phyloP scores from a whole-genome alignment of 2,797 vertebrate genomes.

The Lemur catta region DNA sequence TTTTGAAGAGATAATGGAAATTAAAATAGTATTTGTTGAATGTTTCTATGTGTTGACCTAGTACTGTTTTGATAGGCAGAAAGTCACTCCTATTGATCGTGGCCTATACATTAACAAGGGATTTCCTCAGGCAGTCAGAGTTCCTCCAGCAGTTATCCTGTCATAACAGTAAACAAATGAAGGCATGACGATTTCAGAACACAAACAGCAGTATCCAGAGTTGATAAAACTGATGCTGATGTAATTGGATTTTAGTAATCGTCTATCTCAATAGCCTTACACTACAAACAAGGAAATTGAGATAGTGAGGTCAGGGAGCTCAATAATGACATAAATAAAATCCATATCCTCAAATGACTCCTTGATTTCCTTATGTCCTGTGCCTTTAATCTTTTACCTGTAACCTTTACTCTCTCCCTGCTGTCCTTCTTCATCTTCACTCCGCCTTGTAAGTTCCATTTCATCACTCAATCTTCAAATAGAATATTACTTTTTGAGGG shows the following conservation, averaged over 20 bases:
- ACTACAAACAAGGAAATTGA: not conserved
- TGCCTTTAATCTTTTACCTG: not conserved
- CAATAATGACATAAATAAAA: not conserved
- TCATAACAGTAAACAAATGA: not conserved
- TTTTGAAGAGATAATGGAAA: not conserved
- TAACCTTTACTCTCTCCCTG: not conserved
- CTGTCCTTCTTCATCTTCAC: not conserved
- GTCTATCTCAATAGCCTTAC: not conserved
- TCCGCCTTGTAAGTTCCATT: not conserved
- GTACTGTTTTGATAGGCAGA: not conserved
- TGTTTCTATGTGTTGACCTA: not conserved
- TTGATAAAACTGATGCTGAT: not conserved
- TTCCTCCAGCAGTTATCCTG: not conserved
- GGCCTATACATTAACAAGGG: not conserved
- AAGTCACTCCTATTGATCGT: not conserved
- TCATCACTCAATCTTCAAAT: not conserved
- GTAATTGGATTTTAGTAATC: not conserved
- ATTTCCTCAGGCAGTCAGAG: not conserved
- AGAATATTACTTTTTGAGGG: not conserved
- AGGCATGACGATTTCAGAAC: not conserved
- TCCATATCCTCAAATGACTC: not conserved
- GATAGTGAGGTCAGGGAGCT: not conserved
- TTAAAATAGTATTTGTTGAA: not conserved
- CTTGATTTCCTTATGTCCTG: not conserved
- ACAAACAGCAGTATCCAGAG: not conserved